phyloP scores from a whole-genome alignment of 2,888 invertebrate species.

The Tetheella fluctuosa region DNA sequence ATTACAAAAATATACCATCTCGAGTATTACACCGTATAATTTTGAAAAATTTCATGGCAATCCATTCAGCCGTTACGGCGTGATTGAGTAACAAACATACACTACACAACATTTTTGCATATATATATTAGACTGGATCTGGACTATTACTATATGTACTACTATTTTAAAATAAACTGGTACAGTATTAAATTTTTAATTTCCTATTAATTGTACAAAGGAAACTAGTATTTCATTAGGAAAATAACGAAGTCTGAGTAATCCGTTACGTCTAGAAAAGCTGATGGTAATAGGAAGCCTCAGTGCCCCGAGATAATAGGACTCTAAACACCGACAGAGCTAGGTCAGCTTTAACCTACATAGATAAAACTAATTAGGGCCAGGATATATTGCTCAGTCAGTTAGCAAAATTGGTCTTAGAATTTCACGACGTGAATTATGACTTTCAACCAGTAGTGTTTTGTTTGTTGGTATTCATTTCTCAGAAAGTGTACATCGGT shows the following conservation, averaged over 20 bases:
- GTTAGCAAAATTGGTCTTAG: not conserved
- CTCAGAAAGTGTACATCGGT: too few species aligned
- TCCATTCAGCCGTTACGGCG: too few species aligned
- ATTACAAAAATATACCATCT: too few species aligned
- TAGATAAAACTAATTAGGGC: conserved; percentile 5
- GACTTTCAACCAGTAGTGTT: not conserved
- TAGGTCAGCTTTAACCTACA: conserved; percentile 5
- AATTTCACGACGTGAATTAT: conserved; percentile 1
- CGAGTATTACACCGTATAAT: too few species aligned
- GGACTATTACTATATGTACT: too few species aligned
- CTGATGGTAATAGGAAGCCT: not conserved
- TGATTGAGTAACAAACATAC: too few species aligned
- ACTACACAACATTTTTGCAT: too few species aligned
- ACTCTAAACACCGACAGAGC: conserved; percentile 3
- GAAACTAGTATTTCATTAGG: not conserved
- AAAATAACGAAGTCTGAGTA: not conserved
- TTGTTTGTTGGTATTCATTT: not conserved
- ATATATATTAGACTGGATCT: too few species aligned
- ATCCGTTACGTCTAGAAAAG: conserved; percentile 3
- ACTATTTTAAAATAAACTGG: too few species aligned
- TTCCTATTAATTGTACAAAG: not conserved
- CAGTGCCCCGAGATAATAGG: not conserved
- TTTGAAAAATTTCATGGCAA: too few species aligned
- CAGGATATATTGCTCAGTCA: not conserved
- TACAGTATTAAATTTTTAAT: too few species aligned